These are phyloP conservation scores for Rafetus swinhoei DNA, from an alignment of 2,113 vertebrate genomes.

Conservation along the genomic window DNA sequence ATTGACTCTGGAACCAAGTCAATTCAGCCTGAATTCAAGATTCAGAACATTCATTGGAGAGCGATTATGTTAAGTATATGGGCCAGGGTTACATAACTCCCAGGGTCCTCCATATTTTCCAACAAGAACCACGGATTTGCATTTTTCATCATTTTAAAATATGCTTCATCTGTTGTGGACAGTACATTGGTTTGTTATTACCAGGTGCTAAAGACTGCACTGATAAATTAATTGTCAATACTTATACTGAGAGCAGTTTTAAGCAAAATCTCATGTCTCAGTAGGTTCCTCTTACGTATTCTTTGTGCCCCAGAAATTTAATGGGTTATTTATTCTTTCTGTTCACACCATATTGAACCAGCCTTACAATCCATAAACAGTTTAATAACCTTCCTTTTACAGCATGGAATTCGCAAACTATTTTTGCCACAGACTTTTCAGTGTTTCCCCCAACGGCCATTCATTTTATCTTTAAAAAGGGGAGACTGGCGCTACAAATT, in stretches of 20 bases:
- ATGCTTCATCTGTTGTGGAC: neutral
- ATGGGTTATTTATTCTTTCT: neutral
- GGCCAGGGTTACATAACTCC: neutral
- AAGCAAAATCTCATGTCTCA: neutral
- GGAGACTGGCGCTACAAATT: neutral
- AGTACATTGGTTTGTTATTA: constrained; percentile 5
- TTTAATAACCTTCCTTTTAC: neutral
- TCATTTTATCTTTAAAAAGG: constrained; percentile 23
- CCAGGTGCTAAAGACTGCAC: constrained; percentile 4
- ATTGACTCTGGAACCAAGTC: neutral
- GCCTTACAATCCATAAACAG: neutral
- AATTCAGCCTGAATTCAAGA: neutral
- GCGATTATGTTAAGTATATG: neutral
- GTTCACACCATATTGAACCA: neutral
- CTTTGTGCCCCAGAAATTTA: neutral
- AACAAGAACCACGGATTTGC: neutral
- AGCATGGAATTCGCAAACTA: constrained; percentile 19
- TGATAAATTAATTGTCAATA: accelerated
- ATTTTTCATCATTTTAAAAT: neutral
- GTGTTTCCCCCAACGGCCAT: constrained; percentile 23
- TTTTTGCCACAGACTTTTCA: constrained; percentile 29
- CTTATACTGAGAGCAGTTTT: neutral
- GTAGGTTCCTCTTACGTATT: neutral
- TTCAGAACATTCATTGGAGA: neutral
- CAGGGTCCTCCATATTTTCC: neutral